These are phyloP conservation scores for Sycophila sp. DNA, from an alignment of 1,140 invertebrate genomes.

Conservation along the genomic window DNA sequence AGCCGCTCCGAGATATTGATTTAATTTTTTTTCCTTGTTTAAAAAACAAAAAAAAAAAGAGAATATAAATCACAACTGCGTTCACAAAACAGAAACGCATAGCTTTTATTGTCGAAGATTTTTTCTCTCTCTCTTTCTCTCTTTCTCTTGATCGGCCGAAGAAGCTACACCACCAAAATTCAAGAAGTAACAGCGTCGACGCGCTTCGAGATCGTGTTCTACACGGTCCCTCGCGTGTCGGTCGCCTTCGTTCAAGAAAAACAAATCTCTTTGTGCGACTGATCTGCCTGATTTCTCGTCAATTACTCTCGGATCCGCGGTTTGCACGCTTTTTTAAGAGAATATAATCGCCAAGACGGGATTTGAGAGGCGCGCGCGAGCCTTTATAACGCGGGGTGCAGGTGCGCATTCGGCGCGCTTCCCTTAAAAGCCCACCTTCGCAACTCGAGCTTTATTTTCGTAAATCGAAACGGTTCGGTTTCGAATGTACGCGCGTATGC, in stretches of 20 bases:
- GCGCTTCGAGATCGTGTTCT: too few relatives aligned
- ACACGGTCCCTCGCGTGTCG: too few relatives aligned
- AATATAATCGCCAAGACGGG: too few relatives aligned
- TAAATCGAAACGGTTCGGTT: not conserved
- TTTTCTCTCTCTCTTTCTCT: not conserved
- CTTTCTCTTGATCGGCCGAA: conserved; percentile 12
- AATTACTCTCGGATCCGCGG: conserved; percentile 13
- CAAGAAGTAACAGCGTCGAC: too few relatives aligned
- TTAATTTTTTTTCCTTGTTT: conserved; percentile 38
- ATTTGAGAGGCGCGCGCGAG: too few relatives aligned
- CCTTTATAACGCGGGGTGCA: too few relatives aligned
- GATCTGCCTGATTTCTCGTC: not conserved
- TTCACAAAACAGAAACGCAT: not conserved
- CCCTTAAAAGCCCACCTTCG: not conserved
- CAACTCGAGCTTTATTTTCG: not conserved
- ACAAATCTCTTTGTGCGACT: conserved; percentile 27
- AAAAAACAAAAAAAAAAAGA: not conserved
- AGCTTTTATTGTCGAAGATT: conserved; percentile 27
- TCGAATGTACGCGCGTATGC: not conserved
- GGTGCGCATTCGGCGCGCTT: too few relatives aligned
- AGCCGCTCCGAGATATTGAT: conserved; percentile 56
- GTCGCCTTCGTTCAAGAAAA: conserved; percentile 6
- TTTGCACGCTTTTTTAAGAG: conserved; percentile 30
- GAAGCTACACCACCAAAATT: not conserved
- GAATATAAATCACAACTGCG: not conserved